Evolutionary conservation across 2,797 vertebrate genomes (phyloP).

Genomic region (Notamacropus eugenii): DNA sequence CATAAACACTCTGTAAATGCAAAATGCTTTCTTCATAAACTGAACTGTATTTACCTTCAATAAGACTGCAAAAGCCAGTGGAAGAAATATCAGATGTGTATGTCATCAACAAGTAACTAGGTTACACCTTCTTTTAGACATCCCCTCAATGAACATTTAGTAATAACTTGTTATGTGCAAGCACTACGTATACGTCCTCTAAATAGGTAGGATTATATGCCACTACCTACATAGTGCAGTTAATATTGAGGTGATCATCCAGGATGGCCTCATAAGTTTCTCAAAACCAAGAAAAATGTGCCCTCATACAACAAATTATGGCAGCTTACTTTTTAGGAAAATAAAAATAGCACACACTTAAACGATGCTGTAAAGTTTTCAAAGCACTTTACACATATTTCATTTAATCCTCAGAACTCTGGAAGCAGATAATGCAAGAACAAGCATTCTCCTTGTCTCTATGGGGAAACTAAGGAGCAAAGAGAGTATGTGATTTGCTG

Average conservation of each 20-base stretch:
- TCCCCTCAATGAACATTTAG: conserved; percentile 13
- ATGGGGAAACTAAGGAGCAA: not conserved
- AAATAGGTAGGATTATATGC: not conserved
- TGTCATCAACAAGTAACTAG: not conserved
- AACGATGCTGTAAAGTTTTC: not conserved
- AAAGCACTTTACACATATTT: not conserved
- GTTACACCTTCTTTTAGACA: not conserved
- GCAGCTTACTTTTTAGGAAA: not conserved
- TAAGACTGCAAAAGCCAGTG: not conserved
- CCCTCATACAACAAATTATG: not conserved
- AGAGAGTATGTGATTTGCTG: not conserved
- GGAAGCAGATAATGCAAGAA: not conserved
- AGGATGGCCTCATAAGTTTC: not conserved
- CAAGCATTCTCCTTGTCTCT: not conserved
- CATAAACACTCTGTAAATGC: not conserved
- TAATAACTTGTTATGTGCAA: not conserved
- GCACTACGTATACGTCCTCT: not conserved
- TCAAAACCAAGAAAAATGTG: not conserved
- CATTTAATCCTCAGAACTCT: not conserved
- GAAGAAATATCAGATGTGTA: not conserved
- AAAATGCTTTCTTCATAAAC: not conserved
- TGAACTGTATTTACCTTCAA: not conserved
- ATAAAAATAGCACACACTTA: not conserved
- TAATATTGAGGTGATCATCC: not conserved
- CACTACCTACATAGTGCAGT: not conserved